A percentile compares a stretch with the other conserved stretches of the same genome.
These are phyloP conservation scores for Zaprionus camerounensis DNA, from an alignment of 1,140 invertebrate species.

Conservation along the genomic window DNA sequence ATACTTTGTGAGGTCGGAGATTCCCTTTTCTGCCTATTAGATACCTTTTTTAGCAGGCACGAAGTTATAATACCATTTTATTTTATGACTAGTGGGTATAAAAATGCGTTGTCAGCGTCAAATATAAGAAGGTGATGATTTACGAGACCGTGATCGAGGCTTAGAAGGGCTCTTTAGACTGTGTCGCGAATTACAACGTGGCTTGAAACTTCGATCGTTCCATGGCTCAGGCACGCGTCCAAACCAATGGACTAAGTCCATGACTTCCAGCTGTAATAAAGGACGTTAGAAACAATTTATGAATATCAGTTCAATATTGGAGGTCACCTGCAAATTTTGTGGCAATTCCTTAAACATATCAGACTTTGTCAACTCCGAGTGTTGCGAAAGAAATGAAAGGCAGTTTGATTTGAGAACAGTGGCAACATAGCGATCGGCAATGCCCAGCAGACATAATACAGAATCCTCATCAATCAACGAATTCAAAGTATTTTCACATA, in stretches of 20 bases:
- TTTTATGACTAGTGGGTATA: too few species aligned
- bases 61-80: too few species aligned
- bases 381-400: constrained; percentile 86
- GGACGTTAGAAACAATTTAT: not conserved
- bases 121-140: constrained; percentile 80
- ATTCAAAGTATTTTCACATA: constrained; percentile 87
- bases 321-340: constrained; percentile 86
- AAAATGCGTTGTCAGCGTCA: constrained; percentile 66
- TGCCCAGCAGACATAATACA: constrained; percentile 87
- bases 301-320: not conserved
- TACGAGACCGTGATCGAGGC: constrained; percentile 71
- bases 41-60: too few species aligned
- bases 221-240: constrained; percentile 79
- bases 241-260: constrained; percentile 80
- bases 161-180: constrained; percentile 77
- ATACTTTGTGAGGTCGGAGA: too few species aligned
- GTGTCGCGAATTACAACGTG: constrained; percentile 68
- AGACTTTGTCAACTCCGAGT: constrained; percentile 86
- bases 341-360: constrained; percentile 88
- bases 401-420: constrained; percentile 86
- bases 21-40: too few species aligned
- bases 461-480: constrained; percentile 87
- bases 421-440: constrained; percentile 89
- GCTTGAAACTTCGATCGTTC: constrained; percentile 69
- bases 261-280: constrained; percentile 67